Evolutionary conservation across 1,140 invertebrate genomes (phyloP).

Genomic region (Rhagoletis pomonella): DNA sequence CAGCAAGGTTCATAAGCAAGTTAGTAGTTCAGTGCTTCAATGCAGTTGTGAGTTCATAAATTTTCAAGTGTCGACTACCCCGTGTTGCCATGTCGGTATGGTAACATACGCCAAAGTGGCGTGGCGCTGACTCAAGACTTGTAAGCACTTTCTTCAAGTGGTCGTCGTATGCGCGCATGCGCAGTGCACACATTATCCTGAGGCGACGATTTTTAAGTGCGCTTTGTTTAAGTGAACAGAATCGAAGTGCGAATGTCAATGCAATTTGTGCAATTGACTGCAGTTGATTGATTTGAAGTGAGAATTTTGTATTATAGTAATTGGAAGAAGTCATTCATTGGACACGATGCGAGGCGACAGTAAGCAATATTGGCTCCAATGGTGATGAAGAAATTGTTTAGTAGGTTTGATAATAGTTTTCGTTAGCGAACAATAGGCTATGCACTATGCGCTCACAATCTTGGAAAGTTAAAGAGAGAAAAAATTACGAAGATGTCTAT

Average conservation of each 20-base stretch:
- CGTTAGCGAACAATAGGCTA: not conserved
- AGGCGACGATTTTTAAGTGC: conserved; percentile 11
- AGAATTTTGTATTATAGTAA: not conserved
- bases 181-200: not conserved
- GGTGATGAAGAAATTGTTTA: not conserved
- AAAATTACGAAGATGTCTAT: not conserved
- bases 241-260: conserved; percentile 48
- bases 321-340: conserved; percentile 2
- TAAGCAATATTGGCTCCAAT: not conserved
- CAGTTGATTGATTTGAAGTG: conserved; percentile 29
- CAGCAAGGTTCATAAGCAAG: not conserved
- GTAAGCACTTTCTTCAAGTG: conserved; percentile 39
- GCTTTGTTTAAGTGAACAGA: conserved; percentile 8
- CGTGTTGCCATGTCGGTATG: not conserved
- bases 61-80: conserved; percentile 9
- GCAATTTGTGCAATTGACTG: conserved; percentile 46
- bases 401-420: not conserved
- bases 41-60: conserved; percentile 34
- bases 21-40: not conserved
- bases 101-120: not conserved
- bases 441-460: not conserved
- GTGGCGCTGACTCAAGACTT: conserved; percentile 24
- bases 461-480: not conserved
- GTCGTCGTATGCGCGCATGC: not conserved
- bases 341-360: not conserved